Conservation (phyloP, 2,888 invertebrate species). For the Marasmarcha lunaedactyla region DNA sequence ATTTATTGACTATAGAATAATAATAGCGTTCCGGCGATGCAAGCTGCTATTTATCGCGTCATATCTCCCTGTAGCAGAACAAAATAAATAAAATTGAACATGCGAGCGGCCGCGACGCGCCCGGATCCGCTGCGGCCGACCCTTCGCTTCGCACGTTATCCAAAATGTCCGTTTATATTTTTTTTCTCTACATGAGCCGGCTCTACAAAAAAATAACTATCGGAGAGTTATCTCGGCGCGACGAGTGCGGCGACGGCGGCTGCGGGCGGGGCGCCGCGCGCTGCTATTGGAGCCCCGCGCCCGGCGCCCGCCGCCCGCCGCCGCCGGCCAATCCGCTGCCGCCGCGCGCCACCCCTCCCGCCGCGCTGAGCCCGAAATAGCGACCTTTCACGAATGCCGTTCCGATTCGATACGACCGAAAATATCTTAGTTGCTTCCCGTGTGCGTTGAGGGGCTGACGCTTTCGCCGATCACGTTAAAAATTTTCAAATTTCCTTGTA, state of each 20-base stretch:
- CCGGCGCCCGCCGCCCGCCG: conserved; percentile 49
- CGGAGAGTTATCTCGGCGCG: conserved; percentile 30
- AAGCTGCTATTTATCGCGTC: conserved; percentile 58
- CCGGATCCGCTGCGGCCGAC: conserved; percentile 47
- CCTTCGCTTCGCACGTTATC: conserved; percentile 50
- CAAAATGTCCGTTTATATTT: conserved; percentile 70
- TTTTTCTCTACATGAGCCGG: conserved; percentile 52
- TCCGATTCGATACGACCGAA: conserved; percentile 67
- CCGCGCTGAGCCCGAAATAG: conserved; percentile 44
- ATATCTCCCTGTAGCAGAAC: conserved; percentile 55
- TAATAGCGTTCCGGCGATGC: conserved; percentile 16
- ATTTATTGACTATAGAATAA: conserved; percentile 27
- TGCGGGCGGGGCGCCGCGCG: conserved; percentile 44
- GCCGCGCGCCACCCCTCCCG: conserved; percentile 37
- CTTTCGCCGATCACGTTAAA: conserved; percentile 23
- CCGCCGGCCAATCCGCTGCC: conserved; percentile 33
- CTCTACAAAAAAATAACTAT: conserved; percentile 47
- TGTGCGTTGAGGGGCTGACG: conserved; percentile 51
- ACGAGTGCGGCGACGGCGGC: conserved; percentile 35
- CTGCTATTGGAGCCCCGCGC: conserved; percentile 37
- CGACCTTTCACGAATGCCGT: conserved; percentile 65
- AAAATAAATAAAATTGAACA: conserved; percentile 48
- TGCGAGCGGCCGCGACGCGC: conserved; percentile 24
- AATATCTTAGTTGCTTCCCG: conserved; percentile 68
- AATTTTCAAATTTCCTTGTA: neutral